Evolutionary conservation across 2,113 vertebrate species (phyloP), one percentile per base, ranked within the genome.

Genomic region (Centrocercus urophasianus): DNA sequence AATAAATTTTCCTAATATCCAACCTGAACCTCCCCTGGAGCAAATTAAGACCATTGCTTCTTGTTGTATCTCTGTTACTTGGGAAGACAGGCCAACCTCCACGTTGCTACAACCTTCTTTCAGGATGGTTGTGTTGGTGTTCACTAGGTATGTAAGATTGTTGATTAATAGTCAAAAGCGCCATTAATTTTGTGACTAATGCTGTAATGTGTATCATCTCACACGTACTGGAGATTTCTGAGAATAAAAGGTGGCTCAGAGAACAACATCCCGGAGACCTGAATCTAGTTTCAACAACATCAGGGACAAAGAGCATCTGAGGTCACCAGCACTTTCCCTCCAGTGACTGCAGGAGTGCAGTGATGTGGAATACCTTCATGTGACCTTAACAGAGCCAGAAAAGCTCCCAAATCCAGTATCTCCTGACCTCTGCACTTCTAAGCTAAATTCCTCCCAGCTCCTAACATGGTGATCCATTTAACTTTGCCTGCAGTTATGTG

Each of bases 341-440:
- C 40, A 63, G 59, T 75, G n/a, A 79, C 65, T 38, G 18, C 15
- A 50, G 79, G 48, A 88, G 61, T 8, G 14, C 0, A 1, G 3
- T 42, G 52, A n/a, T 50, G 36, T 73, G 60, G 54, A 93, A 83
- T 47, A 74, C 7, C n/a, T 1, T 2, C 0, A 0, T 15, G 20
- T 30, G 5, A 65, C 48, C 93, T 78, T 65, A 84, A 59, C 19
- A 65, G 77, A 92, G 32, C 32, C 61, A 86, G 43, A 67, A 80
- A 90, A 56, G 25, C 7, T 71, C 52, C 61, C 32, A 94, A 94
- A 66, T 34, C 64, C 8, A 1, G 10, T 65, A 61, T 28, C 18
- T 32, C 1, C 1, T 57, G 56, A 47, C 25, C 32, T 9, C 50
- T 81, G 25, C 25, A 50, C 24, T 7, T 38, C 38, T 28, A 32